Percentiles rank a stretch among this genome's conserved stretches.
Conservation (phyloP, 2,797 vertebrate genomes). For the Ambastaia sidthimunki region DNA sequence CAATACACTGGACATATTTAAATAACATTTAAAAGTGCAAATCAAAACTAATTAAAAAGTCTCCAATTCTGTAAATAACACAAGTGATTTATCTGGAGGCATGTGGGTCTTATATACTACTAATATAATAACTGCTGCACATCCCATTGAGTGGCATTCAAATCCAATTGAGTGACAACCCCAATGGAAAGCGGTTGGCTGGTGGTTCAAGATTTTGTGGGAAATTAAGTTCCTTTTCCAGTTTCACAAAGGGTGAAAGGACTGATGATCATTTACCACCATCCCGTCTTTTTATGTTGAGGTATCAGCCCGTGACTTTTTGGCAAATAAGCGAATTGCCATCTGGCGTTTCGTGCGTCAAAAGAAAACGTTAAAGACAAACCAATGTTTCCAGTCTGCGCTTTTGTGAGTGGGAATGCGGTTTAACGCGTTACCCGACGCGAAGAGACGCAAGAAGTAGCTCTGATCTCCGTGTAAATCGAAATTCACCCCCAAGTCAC, state of each 20-base stretch:
- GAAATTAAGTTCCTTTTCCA: constrained; percentile 27
- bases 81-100: constrained; percentile 32
- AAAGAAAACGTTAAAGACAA: not conserved
- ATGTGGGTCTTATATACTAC: constrained; percentile 17
- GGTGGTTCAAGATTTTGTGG: not conserved
- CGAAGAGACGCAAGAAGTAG: constrained; percentile 40
- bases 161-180: not conserved
- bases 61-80: constrained; percentile 13
- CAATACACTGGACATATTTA: not conserved
- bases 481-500: constrained; percentile 41
- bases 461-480: constrained; percentile 28
- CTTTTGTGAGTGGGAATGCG: constrained; percentile 17
- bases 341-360: constrained; percentile 31
- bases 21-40: not conserved
- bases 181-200: constrained; percentile 5
- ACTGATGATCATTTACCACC: constrained; percentile 1
- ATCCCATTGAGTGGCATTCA: constrained; percentile 12
- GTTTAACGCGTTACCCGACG: constrained; percentile 14
- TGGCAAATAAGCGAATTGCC: constrained; percentile 26
- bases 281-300: constrained; percentile 4
- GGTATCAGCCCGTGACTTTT: constrained; percentile 24
- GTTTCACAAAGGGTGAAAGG: constrained; percentile 17
- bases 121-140: not conserved
- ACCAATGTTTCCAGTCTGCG: not conserved
- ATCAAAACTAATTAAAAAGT: constrained; percentile 7